Conservation (phyloP, 2,113 vertebrate genomes). For the Corythaixoides concolor region DNA sequence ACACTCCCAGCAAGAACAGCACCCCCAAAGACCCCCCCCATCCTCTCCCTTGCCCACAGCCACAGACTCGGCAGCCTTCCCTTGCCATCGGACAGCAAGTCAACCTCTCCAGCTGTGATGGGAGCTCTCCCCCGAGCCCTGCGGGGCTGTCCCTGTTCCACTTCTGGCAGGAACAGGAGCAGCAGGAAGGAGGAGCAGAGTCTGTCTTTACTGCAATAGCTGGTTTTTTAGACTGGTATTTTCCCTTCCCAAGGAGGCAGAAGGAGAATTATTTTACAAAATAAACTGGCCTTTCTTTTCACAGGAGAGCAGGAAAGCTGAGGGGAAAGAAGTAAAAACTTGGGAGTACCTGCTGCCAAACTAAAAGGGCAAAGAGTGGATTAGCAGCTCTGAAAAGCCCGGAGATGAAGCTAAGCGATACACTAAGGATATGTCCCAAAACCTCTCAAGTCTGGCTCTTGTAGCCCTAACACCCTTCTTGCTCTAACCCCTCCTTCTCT, state of each 20-base stretch:
- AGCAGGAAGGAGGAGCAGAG: background rate
- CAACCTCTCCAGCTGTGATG: background rate
- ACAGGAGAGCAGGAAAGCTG: background rate
- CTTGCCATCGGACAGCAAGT: background rate
- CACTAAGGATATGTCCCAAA: background rate
- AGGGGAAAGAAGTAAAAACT: background rate
- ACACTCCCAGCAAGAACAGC: background rate
- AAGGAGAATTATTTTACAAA: background rate
- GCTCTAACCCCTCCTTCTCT: background rate
- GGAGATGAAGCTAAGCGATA: background rate
- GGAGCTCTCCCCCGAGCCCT: background rate
- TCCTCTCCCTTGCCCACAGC: background rate
- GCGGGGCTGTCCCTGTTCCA: background rate
- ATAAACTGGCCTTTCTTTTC: background rate
- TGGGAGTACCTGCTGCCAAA: background rate
- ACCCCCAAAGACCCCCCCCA: background rate
- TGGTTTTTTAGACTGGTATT: background rate
- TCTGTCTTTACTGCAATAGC: background rate
- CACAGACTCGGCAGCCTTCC: background rate
- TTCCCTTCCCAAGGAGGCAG: background rate
- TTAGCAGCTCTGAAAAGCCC: background rate
- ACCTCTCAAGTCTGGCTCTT: background rate
- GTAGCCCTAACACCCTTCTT: background rate
- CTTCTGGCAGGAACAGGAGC: background rate
- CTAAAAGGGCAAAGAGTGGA: background rate